A percentile compares a stretch with the other conserved stretches of the same genome.
Conservation (phyloP, 1,140 invertebrate genomes). For the Oncopeltus fasciatus region DNA sequence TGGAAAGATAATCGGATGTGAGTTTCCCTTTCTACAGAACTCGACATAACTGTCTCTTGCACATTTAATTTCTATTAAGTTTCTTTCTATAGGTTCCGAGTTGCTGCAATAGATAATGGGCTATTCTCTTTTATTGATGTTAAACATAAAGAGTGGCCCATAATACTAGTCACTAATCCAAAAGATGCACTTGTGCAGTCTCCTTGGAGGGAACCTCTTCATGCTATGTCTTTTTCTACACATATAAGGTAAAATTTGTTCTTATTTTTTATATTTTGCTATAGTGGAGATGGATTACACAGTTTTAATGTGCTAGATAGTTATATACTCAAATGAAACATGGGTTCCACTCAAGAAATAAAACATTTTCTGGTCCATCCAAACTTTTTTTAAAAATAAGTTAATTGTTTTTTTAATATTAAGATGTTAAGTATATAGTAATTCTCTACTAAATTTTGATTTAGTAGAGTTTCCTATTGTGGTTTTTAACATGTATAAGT, state of each 20-base stretch:
- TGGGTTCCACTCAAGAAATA: no score
- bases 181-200: conserved; percentile 63
- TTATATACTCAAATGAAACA: no score
- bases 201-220: conserved; percentile 54
- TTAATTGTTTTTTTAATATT: no score
- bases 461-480: no score
- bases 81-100: conserved; percentile 45
- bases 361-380: no score
- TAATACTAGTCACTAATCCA: conserved; percentile 76
- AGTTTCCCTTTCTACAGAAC: neutral
- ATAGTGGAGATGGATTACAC: no score
- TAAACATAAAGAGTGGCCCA: conserved; percentile 60
- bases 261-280: neutral
- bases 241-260: conserved; percentile 48
- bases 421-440: no score
- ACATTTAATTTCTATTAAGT: no score
- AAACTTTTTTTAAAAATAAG: no score
- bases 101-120: conserved; percentile 76
- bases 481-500: no score
- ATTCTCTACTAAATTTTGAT: no score
- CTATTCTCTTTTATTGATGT: conserved; percentile 78
- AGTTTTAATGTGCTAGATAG: neutral
- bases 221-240: conserved; percentile 51
- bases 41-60: no score
- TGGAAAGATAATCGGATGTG: conserved; percentile 47